phyloP scores from a whole-genome alignment of 1,140 invertebrate species.

The Atopsyche davidsoni region DNA sequence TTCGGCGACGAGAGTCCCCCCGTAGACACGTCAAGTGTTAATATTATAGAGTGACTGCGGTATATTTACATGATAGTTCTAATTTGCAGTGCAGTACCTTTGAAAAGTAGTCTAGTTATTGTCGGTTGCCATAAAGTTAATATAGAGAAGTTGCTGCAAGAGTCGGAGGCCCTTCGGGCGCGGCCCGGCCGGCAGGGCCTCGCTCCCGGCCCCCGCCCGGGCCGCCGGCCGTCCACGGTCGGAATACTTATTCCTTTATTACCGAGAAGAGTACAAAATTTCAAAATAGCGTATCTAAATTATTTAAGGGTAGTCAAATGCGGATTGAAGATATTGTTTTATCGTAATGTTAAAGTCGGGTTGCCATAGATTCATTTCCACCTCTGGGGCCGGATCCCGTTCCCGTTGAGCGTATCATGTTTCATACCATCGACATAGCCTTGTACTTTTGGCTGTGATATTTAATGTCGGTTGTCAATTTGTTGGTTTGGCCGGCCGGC shows the following conservation, averaged over 20 bases:
- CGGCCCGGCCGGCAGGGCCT: slow-evolving; percentile 27
- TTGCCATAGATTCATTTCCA: slow-evolving; percentile 26
- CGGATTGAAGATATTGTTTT: slow-evolving; percentile 22
- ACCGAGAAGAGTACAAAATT: slow-evolving; percentile 28
- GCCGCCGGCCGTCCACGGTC: slow-evolving; percentile 5
- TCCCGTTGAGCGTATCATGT: slow-evolving; percentile 19
- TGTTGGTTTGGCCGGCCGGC: slow-evolving; percentile 30
- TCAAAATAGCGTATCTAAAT: slow-evolving; percentile 30
- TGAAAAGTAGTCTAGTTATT: slow-evolving; percentile 12
- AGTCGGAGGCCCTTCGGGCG: slow-evolving; percentile 17
- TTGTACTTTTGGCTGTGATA: slow-evolving; percentile 30
- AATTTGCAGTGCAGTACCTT: slow-evolving; percentile 15
- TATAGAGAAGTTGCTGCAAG: slow-evolving; percentile 6
- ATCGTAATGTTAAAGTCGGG: slow-evolving; percentile 20
- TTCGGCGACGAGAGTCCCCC: no score
- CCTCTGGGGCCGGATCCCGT: slow-evolving; percentile 17
- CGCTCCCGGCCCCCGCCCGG: slow-evolving; percentile 13
- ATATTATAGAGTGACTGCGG: no score
- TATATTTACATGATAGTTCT: slow-evolving; percentile 14
- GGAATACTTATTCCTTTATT: slow-evolving; percentile 12
- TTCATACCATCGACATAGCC: slow-evolving; percentile 29
- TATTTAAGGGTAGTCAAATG: slow-evolving; percentile 28
- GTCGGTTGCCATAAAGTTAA: slow-evolving; percentile 14
- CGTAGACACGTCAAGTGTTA: no score
- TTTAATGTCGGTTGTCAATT: slow-evolving; percentile 31